Conservation (phyloP, 2,113 vertebrate genomes). For the Takifugu bimaculatus region DNA sequence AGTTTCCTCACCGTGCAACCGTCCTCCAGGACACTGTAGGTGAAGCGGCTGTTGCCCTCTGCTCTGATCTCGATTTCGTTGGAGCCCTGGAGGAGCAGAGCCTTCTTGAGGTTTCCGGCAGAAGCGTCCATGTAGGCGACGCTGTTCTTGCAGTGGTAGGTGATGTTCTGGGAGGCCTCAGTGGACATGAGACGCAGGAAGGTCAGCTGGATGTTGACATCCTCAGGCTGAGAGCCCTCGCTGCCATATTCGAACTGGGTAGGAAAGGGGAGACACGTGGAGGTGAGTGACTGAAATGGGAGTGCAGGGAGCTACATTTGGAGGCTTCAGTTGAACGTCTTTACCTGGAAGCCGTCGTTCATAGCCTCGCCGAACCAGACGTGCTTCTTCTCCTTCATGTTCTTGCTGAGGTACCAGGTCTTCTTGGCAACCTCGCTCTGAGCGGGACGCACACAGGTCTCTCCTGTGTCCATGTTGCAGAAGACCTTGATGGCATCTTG, state of each 20-base stretch:
- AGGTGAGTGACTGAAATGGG: conserved; percentile 54
- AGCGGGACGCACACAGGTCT: conserved; percentile 86
- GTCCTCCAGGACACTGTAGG: conserved; percentile 88
- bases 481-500: conserved; percentile 97
- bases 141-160: conserved; percentile 99
- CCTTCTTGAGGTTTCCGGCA: conserved; percentile 94
- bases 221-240: conserved; percentile 82
- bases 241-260: conserved; percentile 89
- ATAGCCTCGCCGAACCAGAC: conserved; percentile 96
- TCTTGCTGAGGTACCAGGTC: conserved; percentile 95
- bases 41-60: conserved; percentile 99
- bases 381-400: conserved; percentile 93
- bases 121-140: conserved; percentile 93
- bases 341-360: conserved; percentile 91
- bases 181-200: conserved; percentile 99
- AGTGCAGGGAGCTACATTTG: background rate
- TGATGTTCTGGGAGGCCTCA: conserved; percentile 95
- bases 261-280: background rate
- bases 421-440: conserved; percentile 80
- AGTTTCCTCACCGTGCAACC: conserved; percentile 89
- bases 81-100: conserved; percentile 94
- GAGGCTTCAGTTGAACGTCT: background rate
- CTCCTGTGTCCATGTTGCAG: conserved; percentile 97
- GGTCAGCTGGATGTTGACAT: conserved; percentile 96
- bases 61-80: conserved; percentile 97